phyloP scores from a whole-genome alignment of 2,113 vertebrate species.

The Antennarius striatus region DNA sequence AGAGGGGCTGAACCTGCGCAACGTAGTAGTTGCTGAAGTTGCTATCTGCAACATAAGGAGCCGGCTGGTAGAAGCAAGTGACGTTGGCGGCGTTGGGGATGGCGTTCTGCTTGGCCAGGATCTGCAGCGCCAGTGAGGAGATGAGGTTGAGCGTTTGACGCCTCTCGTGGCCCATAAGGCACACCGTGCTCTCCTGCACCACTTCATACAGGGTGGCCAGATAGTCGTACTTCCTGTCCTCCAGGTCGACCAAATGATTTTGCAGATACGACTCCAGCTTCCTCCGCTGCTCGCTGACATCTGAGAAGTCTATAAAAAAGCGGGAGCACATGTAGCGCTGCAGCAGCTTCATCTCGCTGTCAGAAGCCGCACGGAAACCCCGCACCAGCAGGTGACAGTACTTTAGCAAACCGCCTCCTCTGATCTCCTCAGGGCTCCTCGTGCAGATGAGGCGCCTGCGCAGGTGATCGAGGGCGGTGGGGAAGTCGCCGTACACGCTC shows the following conservation, averaged over 20 bases:
- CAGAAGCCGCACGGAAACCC: slow-evolving; percentile 90
- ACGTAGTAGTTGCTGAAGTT: slow-evolving; percentile 99
- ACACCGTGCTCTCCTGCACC: slow-evolving; percentile 97
- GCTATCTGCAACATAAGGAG: slow-evolving; percentile 92
- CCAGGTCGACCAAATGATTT: slow-evolving; percentile 97
- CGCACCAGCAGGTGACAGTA: slow-evolving; percentile 98
- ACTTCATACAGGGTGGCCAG: slow-evolving; percentile 93
- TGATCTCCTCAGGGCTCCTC: slow-evolving; percentile 94
- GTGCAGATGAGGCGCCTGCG: slow-evolving; percentile 94
- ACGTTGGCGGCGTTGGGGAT: slow-evolving; percentile 96
- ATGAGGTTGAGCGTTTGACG: slow-evolving; percentile 95
- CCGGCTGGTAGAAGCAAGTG: slow-evolving; percentile 98
- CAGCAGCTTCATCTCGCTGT: slow-evolving; percentile 89
- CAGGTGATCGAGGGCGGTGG: slow-evolving; percentile 93
- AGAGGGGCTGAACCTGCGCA: slow-evolving; percentile 93
- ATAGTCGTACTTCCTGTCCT: slow-evolving; percentile 98
- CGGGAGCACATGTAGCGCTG: slow-evolving; percentile 99
- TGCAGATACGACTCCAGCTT: slow-evolving; percentile 98
- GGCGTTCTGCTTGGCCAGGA: slow-evolving; percentile 94
- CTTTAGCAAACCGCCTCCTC: slow-evolving; percentile 96
- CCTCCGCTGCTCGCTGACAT: slow-evolving; percentile 91
- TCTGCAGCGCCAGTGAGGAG: slow-evolving; percentile 90
- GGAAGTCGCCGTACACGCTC: slow-evolving; percentile 96
- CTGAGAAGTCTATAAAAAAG: slow-evolving; percentile 99
- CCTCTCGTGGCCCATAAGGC: slow-evolving; percentile 98